phyloP scores from a whole-genome alignment of 1,140 invertebrate genomes.

The Pogonus chalceus region DNA sequence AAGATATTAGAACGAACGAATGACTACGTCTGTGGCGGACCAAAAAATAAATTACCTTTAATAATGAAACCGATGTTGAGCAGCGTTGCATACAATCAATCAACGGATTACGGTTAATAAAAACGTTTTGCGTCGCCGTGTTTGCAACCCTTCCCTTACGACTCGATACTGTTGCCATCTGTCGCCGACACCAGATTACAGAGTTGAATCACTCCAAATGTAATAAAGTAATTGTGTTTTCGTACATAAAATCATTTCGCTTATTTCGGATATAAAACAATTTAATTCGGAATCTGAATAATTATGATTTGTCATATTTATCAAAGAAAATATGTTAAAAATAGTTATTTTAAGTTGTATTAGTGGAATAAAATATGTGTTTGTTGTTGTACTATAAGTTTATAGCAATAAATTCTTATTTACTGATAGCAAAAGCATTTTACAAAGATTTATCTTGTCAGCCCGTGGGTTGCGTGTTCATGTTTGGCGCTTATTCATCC shows the following conservation, averaged over 20 bases:
- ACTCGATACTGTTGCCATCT: constrained; percentile 26
- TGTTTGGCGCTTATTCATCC: too few relatives aligned
- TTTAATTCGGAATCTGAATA: too few relatives aligned
- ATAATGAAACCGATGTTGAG: constrained; percentile 22
- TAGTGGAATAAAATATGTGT: too few relatives aligned
- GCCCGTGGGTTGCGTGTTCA: background rate
- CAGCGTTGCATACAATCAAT: constrained; percentile 31
- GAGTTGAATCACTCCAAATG: too few relatives aligned
- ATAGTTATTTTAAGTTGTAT: too few relatives aligned
- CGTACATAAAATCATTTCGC: too few relatives aligned
- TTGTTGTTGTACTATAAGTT: background rate
- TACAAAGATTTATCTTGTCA: background rate
- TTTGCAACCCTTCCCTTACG: constrained; percentile 21
- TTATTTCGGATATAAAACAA: too few relatives aligned
- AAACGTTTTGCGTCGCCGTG: constrained; percentile 33
- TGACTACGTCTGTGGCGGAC: background rate
- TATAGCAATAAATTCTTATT: background rate
- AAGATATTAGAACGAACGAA: background rate
- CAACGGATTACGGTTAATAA: constrained; percentile 35
- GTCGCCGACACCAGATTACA: too few relatives aligned
- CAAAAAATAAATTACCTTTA: constrained; percentile 26
- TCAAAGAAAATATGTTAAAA: too few relatives aligned
- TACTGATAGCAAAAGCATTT: background rate
- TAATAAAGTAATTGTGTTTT: too few relatives aligned
- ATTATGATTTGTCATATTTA: too few relatives aligned